Base-by-base conservation (phyloP, 1,140 invertebrate genomes). In the Microplitis demolitor region DNA sequence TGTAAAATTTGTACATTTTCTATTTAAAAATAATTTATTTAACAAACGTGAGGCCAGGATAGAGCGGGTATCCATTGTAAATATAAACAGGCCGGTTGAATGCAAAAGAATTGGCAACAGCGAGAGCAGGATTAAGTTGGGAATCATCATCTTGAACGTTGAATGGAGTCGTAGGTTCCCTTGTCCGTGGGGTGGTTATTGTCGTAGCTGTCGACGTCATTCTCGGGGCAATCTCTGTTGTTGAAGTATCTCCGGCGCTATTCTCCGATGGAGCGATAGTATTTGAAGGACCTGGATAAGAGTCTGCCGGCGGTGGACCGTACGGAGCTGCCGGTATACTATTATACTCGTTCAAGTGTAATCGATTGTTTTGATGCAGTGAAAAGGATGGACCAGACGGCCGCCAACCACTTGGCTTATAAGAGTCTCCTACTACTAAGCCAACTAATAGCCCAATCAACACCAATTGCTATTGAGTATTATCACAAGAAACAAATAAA, bases 51-150 rank as follows among this genome's bases (percentile, higher is more conserved):
- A 80, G 76, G 4, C 66, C 74, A 6, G 77, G 74, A 34, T 78
- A 60, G 63, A 80, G 81, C 6, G 83, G 84, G 51, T 79, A 82
- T 4, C 79, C 45, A 60, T 84, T 86, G 74, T 85, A 81, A 0
- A 87, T 76, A 62, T 86, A 87, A 45, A 86, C 79, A 1, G 85
- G 85, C 61, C 81, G 79, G 68, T 87, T 86, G 61, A 87, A 87
- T 5, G 83, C 84, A 69, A 85, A 87, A 9, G 85, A 86, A 74
- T 87, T 87, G 13, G 85, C 85, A 16, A 87, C 78, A 14, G 85
- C 85, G 4, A 87, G 62, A 0, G 84, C 81, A 1, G 84, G 83
- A 73, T 79, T 83, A 34, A 78, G 35, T 34, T 83, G 79, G 58
- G 80, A 80, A 66, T 84, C 81, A 16, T 80, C 78, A 14, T 84